Percentiles rank a stretch among this genome's conserved stretches.
These are phyloP conservation scores for Silurus glanis DNA, from an alignment of 2,113 vertebrate genomes.

Conservation along the genomic window DNA sequence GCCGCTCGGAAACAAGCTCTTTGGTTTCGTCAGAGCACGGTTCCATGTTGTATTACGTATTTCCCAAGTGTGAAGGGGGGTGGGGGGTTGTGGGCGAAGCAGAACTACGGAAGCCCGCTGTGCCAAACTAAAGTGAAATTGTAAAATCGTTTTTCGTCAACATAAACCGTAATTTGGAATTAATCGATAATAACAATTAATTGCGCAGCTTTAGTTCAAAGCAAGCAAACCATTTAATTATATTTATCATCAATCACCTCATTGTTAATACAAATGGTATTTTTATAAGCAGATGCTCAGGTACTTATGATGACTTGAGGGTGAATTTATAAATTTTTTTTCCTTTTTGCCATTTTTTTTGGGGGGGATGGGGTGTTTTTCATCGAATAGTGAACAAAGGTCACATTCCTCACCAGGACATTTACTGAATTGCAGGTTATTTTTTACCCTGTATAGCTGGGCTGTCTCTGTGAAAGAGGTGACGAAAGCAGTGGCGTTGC, in stretches of 20 bases:
- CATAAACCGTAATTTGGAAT: no score
- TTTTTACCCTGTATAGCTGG: slow-evolving; percentile 25
- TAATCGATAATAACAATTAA: no score
- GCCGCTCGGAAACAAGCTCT: no score
- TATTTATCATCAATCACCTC: neutral
- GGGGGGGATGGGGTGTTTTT: no score
- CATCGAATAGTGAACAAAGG: neutral
- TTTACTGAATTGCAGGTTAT: slow-evolving; percentile 10
- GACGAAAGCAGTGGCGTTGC: slow-evolving; percentile 35
- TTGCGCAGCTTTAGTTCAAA: neutral
- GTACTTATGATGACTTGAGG: neutral
- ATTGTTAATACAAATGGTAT: neutral
- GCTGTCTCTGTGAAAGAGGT: slow-evolving; percentile 25
- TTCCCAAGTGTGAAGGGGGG: no score
- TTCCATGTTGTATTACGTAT: no score
- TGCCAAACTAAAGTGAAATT: no score
- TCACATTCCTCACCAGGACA: neutral
- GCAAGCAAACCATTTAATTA: neutral
- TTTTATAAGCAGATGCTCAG: neutral
- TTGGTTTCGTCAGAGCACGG: no score
- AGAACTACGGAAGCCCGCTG: no score
- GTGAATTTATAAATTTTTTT: neutral
- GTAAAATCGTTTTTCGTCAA: no score
- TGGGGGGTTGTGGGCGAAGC: no score
- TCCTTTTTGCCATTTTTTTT: neutral